Evolutionary conservation across 2,113 vertebrate genomes (phyloP), one percentile per base, ranked within the genome.

Genomic region (sheep (Ovis aries)): DNA sequence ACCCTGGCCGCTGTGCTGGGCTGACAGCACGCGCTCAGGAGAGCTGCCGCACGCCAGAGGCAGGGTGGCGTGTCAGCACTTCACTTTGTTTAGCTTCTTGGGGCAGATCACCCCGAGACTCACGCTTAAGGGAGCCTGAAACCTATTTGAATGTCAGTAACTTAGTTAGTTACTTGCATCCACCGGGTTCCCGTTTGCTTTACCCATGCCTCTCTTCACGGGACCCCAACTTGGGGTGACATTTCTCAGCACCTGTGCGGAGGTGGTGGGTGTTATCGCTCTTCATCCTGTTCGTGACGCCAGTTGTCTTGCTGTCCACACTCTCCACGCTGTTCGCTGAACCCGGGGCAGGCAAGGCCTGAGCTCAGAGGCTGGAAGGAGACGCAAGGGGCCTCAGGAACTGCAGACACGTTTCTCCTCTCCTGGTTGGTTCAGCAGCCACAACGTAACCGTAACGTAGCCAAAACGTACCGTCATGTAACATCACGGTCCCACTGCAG

Each of bases 61-160:
- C 50, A 7, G 84, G 60, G 59, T 71, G 93, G 84, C 12, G 3
- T 64, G 45, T 62, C 86, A 29, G 53, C 71, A 55, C 67, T 31
- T 48, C 40, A 29, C 94, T 97, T 90, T 90, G 91, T 94, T 96
- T 97, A 98, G 94, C 94, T 94, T 93, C 94, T 71, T 93, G 53
- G 93, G 90, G 88, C 94, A 93, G 53, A 86, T 96, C 85, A 88
- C 83, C 67, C 97, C 96, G 90, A 97, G 84, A 80, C 84, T 86
- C 64, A 91, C 67, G 82, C 87, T 27, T 88, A 23, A 85, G 77
- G 84, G 95, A 87, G 78, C 92, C 92, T 77, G 84, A 36, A 55
- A 36, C 67, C 1, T 88, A 84, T 94, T 83, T 89, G 50, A 95
- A 16, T 91, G 84, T 93, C 96, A 87, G 23, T 94, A 67, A n/a